These are phyloP conservation scores for Felis chaus DNA, from an alignment of 2,113 vertebrate genomes.

Conservation along the genomic window DNA sequence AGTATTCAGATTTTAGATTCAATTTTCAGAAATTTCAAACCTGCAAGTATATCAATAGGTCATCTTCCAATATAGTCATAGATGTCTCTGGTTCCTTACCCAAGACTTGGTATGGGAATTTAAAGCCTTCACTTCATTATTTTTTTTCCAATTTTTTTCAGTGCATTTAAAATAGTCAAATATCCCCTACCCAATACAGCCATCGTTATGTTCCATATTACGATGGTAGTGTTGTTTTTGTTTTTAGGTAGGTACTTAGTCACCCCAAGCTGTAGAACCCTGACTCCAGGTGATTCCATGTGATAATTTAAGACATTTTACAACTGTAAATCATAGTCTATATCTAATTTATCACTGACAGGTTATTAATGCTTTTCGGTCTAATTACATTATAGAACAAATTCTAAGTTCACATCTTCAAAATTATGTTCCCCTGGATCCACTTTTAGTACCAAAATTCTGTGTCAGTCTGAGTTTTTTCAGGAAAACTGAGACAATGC, in stretches of 20 bases:
- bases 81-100: neutral
- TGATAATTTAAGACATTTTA: neutral
- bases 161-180: neutral
- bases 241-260: neutral
- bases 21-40: neutral
- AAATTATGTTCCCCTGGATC: neutral
- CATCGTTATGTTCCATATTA: neutral
- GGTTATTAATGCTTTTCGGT: neutral
- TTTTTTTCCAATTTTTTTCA: neutral
- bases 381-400: neutral
- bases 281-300: neutral
- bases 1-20: neutral
- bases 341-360: neutral
- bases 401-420: neutral
- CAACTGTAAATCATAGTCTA: neutral
- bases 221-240: neutral
- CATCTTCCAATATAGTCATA: neutral
- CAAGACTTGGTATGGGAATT: neutral
- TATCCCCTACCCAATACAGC: neutral
- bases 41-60: neutral
- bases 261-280: neutral
- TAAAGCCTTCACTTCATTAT: neutral
- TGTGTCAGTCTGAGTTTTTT: neutral
- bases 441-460: neutral
- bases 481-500: neutral